Evolutionary conservation across 2,113 vertebrate genomes (phyloP), one percentile per base, ranked within the genome.

Genomic region (Scomber colias): DNA sequence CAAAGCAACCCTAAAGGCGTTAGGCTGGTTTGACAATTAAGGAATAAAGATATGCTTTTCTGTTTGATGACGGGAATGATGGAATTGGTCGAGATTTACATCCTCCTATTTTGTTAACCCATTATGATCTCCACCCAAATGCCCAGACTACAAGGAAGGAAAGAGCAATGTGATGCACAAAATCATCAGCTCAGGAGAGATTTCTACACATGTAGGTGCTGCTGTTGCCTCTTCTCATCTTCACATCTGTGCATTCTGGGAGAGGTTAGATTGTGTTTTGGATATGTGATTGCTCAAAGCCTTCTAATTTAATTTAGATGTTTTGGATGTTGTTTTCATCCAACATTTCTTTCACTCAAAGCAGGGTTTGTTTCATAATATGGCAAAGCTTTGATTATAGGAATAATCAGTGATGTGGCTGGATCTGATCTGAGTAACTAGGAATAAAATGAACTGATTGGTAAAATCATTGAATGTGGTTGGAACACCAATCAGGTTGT

Each of bases 351-450:
- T n/a, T 67, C 1, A 17, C 49, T 59, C 27, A 6, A 27, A 78
- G 48, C n/a, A 8, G 11, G 35, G 12, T 65, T 4, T 1, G 31
- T 70, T 48, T 81, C n/a, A 45, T 61, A 40, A 56, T 14, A 56
- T 49, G 61, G 19, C 27, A 15, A 44, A n/a, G 45, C n/a, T 70
- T 67, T 84, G 77, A 89, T 82, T 82, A 67, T 67, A 15, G 54
- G 65, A 72, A 78, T 71, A 85, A 86, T 81, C 66, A 55, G 66
- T 1, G 15, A 69, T 65, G n/a, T 31, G 64, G 27, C 35, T 66
- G n/a, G 5, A 40, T 79, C 40, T 46, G 59, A 70, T 82, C 56
- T 31, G 50, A 49, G 57, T 21, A 68, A 50, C 53, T 46, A 15
- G 17, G 40, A 50, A 17, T 31, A 11, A 45, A 56, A 19, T 45